Evolutionary conservation across 2,888 invertebrate species (phyloP).

Genomic region (Linnaemya vulpina): DNA sequence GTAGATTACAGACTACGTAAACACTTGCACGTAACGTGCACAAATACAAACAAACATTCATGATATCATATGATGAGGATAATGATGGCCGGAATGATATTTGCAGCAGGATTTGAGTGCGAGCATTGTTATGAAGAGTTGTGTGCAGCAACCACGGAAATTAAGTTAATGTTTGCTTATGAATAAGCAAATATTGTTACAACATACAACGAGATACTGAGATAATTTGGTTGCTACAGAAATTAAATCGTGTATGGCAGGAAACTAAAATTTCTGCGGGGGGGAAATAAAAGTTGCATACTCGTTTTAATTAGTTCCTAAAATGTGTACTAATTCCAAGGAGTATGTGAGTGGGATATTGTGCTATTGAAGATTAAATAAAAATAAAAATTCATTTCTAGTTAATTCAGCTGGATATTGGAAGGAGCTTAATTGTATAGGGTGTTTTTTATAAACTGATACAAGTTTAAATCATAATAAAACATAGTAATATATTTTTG

Average conservation of each 20-base stretch:
- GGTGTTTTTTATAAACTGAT: no score
- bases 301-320: slow-evolving; percentile 34
- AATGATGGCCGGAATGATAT: not conserved
- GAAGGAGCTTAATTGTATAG: not conserved
- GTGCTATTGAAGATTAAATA: not conserved
- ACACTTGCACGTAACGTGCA: slow-evolving; percentile 1
- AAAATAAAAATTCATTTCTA: not conserved
- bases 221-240: slow-evolving; percentile 48
- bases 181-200: slow-evolving; percentile 80
- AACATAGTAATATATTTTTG: no score
- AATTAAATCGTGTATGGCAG: slow-evolving; percentile 26
- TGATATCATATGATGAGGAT: slow-evolving; percentile 27
- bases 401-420: no score
- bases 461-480: no score
- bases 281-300: not conserved
- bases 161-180: slow-evolving; percentile 82
- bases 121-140: slow-evolving; percentile 31
- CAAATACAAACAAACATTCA: slow-evolving; percentile 31
- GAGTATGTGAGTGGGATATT: not conserved
- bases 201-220: slow-evolving; percentile 38
- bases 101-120: slow-evolving; percentile 2
- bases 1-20: slow-evolving; percentile 19
- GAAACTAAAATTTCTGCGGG: not conserved
- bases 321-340: not conserved
- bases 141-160: slow-evolving; percentile 74